A percentile compares a stretch with the other conserved stretches of the same genome.
These are phyloP conservation scores for Autographa gamma DNA, from an alignment of 2,888 invertebrate genomes.

Conservation along the genomic window DNA sequence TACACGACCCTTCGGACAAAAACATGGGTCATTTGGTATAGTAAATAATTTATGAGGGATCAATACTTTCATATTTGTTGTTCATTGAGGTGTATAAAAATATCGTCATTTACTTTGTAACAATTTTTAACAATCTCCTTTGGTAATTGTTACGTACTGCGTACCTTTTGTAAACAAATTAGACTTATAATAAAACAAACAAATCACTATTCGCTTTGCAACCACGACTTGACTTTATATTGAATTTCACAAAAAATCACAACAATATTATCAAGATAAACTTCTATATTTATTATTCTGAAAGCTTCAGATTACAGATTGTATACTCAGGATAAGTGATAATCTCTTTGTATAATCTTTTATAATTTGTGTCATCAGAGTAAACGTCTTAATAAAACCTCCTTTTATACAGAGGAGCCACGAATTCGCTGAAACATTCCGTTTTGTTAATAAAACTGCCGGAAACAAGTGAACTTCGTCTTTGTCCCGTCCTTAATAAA, in stretches of 20 bases:
- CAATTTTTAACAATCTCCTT: too few relatives aligned
- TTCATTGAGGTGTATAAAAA: too few relatives aligned
- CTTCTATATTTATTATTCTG: neutral
- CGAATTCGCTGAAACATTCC: slow-evolving; percentile 26
- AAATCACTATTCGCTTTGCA: too few relatives aligned
- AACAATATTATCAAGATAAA: too few relatives aligned
- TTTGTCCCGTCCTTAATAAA: slow-evolving; percentile 47
- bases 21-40: neutral
- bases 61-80: too few relatives aligned
- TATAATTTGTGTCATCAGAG: slow-evolving; percentile 39
- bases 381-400: slow-evolving; percentile 39
- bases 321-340: neutral
- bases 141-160: too few relatives aligned
- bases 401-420: slow-evolving; percentile 28
- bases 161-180: too few relatives aligned
- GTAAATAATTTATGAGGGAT: too few relatives aligned
- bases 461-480: slow-evolving; percentile 43
- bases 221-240: too few relatives aligned
- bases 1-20: neutral
- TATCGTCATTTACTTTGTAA: too few relatives aligned
- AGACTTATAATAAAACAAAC: too few relatives aligned
- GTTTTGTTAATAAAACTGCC: slow-evolving; percentile 47
- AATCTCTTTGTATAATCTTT: slow-evolving; percentile 16
- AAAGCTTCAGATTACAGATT: neutral
- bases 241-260: too few relatives aligned